Evolutionary conservation across 2,797 vertebrate genomes (phyloP).

Genomic region (Microcaecilia unicolor): DNA sequence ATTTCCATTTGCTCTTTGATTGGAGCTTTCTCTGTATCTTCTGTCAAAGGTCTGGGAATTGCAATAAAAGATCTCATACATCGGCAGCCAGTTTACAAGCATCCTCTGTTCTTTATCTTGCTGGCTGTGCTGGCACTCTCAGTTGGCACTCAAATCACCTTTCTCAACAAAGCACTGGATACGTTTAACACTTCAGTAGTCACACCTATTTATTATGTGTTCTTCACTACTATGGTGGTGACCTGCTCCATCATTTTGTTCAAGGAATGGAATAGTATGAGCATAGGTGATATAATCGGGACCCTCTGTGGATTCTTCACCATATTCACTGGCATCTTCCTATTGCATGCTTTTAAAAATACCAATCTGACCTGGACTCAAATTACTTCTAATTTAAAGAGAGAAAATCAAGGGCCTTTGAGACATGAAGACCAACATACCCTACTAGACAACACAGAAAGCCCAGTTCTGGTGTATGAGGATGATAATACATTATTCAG

Average conservation of each 20-base stretch:
- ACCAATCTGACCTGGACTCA: conserved; percentile 50
- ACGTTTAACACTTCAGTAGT: conserved; percentile 60
- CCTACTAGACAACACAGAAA: conserved; percentile 48
- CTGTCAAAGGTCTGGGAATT: conserved; percentile 65
- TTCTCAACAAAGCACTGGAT: conserved; percentile 67
- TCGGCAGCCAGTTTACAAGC: conserved; percentile 40
- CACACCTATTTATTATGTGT: conserved; percentile 65
- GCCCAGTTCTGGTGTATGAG: conserved; percentile 12
- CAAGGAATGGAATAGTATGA: conserved; percentile 64
- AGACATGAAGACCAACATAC: conserved; percentile 33
- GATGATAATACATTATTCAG: conserved; percentile 47
- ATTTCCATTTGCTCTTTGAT: conserved; percentile 62
- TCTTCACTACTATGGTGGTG: conserved; percentile 57
- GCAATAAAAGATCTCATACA: conserved; percentile 53
- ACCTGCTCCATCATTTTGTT: conserved; percentile 59
- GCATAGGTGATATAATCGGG: conserved; percentile 42
- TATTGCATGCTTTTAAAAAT: conserved; percentile 62
- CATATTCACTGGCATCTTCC: conserved; percentile 62
- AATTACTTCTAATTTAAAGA: conserved; percentile 35
- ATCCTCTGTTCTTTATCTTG: conserved; percentile 51
- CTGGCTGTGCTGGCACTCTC: conserved; percentile 41
- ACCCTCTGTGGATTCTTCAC: conserved; percentile 60
- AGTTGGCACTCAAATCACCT: conserved; percentile 58
- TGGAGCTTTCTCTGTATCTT: conserved; percentile 65
- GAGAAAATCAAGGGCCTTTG: conserved; percentile 6